phyloP scores from a whole-genome alignment of 2,797 vertebrate genomes.

The Phalloptychus januarius region DNA sequence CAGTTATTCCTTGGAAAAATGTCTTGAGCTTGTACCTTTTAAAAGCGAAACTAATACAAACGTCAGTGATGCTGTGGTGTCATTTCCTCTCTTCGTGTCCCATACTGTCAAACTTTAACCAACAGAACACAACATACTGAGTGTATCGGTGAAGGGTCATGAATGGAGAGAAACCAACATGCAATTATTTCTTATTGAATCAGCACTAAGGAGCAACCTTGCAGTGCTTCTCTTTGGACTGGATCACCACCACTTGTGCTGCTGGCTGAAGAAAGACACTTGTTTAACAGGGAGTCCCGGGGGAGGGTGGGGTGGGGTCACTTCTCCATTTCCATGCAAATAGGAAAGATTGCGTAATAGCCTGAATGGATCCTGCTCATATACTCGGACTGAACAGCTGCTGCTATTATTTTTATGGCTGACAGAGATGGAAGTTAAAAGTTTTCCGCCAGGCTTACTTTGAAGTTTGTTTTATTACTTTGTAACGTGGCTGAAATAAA shows the following conservation, averaged over 20 bases:
- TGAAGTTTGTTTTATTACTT: conserved; percentile 52
- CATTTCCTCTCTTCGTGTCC: conserved; percentile 15
- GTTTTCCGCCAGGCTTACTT: conserved; percentile 18
- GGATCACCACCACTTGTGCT: conserved; percentile 69
- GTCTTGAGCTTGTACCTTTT: neutral
- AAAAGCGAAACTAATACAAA: neutral
- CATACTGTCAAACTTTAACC: conserved; percentile 25
- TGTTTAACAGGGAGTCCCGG: conserved; percentile 51
- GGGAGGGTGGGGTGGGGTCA: conserved; percentile 15
- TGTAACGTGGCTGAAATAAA: conserved; percentile 50
- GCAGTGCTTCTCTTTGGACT: conserved; percentile 50
- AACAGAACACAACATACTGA: conserved; percentile 25
- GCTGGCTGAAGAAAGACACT: conserved; percentile 58
- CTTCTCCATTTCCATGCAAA: conserved; percentile 35
- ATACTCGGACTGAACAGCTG: conserved; percentile 36
- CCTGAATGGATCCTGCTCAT: conserved; percentile 30
- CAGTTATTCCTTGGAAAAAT: neutral
- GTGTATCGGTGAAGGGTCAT: conserved; percentile 41
- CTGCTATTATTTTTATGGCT: conserved; percentile 50
- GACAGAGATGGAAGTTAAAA: conserved; percentile 35
- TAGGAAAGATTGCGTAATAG: conserved; percentile 50
- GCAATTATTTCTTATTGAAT: conserved; percentile 79
- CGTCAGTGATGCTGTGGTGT: conserved; percentile 26
- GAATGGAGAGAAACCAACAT: conserved; percentile 64
- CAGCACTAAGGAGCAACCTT: conserved; percentile 71